phyloP scores from a whole-genome alignment of 1,140 invertebrate species.

The Plodia interpunctella region DNA sequence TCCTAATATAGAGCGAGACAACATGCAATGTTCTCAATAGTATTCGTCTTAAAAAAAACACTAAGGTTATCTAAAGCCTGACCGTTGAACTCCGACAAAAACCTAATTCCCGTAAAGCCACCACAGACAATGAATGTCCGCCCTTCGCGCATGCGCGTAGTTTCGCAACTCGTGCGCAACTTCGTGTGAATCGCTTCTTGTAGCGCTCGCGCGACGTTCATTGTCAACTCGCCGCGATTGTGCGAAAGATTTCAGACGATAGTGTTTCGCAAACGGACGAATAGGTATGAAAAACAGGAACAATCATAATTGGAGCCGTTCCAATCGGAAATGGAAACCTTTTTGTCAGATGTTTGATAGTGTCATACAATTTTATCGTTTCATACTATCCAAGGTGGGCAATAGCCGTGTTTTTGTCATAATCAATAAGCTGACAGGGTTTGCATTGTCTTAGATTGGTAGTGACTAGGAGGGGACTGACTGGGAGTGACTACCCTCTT shows the following conservation, averaged over 20 bases:
- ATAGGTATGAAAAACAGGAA: background rate
- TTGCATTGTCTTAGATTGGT: no score
- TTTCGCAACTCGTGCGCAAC: conserved; percentile 1
- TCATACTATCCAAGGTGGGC: no score
- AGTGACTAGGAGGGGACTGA: no score
- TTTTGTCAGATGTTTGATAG: background rate
- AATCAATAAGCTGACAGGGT: background rate
- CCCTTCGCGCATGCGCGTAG: background rate
- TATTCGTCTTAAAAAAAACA: background rate
- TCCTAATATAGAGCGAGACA: no score
- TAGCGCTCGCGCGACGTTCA: background rate
- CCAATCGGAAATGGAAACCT: background rate
- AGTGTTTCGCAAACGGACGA: conserved; percentile 3
- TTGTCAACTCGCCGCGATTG: conserved; percentile 1
- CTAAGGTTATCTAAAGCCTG: conserved; percentile 3
- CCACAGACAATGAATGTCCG: background rate
- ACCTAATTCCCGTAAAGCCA: background rate
- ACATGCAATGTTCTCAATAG: no score
- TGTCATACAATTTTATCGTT: no score
- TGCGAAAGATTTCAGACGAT: background rate
- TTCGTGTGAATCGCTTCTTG: background rate
- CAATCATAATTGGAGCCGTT: background rate
- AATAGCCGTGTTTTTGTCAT: no score
- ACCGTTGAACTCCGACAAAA: conserved; percentile 5
- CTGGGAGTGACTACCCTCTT: no score